Evolutionary conservation across 2,113 vertebrate genomes (phyloP), one percentile per base, ranked within the genome.

Genomic region (Chrysochloris asiatica): DNA sequence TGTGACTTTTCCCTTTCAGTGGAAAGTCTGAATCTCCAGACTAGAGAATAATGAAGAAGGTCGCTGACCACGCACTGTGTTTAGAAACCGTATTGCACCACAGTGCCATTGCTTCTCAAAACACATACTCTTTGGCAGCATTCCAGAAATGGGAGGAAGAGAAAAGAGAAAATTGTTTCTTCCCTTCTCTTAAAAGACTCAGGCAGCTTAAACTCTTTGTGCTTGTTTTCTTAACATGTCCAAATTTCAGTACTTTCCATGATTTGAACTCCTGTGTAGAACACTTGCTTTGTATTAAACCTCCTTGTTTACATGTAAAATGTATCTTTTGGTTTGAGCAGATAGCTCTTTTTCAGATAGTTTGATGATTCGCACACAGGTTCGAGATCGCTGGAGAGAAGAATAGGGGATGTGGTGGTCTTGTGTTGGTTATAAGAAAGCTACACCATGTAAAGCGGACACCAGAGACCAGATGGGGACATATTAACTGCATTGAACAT

Each of bases 121-220:
- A 36, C 80, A 0, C 82, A 72, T 56, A 97, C 95, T 96, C 93
- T 95, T 97, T 96, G 95, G 96, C 96, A 94, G 96, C 98, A 98
- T 98, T 99, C 98, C 98, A 98, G 96, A 97, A 92, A 81, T 93
- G 65, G 92, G 77, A 95, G 95, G 96, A 95, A 96, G 88, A 85
- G 90, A 94, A 75, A 63, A 83, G 90, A 69, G 79, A 43, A 47
- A 76, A 48, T 22, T 14, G 4, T 86, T 88, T 81, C 92, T 93
- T 95, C 92, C 96, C 93, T 97, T 94, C 96, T 95, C 76, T 91
- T 95, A 93, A 97, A 92, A 97, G 96, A 96, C 96, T 89, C 97
- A 97, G 98, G 98, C 98, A 99, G 99, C 98, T 99, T 98, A 96
- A 98, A 98, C 98, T 96, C 95, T 97, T 97, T 97, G 96, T 96